phyloP scores from a whole-genome alignment of 2,113 vertebrate genomes.

The Macrotis lagotis region DNA sequence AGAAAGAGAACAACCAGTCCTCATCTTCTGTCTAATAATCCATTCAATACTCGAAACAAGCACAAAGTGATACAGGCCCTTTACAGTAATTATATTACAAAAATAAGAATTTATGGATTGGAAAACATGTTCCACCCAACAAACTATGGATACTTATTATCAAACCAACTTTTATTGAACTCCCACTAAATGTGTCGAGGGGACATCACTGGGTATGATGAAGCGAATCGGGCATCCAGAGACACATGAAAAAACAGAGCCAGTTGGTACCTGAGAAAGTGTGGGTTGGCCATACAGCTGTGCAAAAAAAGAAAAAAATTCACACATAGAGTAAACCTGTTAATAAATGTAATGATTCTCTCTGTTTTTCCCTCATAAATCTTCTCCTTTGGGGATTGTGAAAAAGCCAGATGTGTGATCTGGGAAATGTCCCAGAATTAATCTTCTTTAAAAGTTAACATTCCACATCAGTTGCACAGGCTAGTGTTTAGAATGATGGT shows the following conservation, averaged over 20 bases:
- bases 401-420: constrained; percentile 67
- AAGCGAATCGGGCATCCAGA: constrained; percentile 63
- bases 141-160: constrained; percentile 45
- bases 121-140: constrained; percentile 64
- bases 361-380: constrained; percentile 50
- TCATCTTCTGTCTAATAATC: constrained; percentile 53
- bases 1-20: not conserved
- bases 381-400: constrained; percentile 62
- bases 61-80: constrained; percentile 43
- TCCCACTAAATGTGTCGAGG: constrained; percentile 26
- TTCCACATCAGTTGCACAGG: constrained; percentile 36
- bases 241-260: constrained; percentile 62
- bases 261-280: constrained; percentile 47
- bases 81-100: constrained; percentile 58
- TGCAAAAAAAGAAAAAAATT: constrained; percentile 63
- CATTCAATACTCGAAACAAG: constrained; percentile 49
- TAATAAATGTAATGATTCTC: constrained; percentile 70
- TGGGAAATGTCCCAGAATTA: constrained; percentile 70
- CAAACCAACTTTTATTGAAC: constrained; percentile 40
- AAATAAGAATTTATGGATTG: constrained; percentile 59
- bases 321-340: constrained; percentile 67
- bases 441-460: constrained; percentile 69
- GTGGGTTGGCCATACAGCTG: constrained; percentile 49
- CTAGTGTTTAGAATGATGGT: constrained; percentile 33
- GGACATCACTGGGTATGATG: constrained; percentile 12